A percentile compares a stretch with the other conserved stretches of the same genome.
Evolutionary conservation across 2,113 vertebrate species (phyloP).

Genomic region (Dasyprocta punctata): DNA sequence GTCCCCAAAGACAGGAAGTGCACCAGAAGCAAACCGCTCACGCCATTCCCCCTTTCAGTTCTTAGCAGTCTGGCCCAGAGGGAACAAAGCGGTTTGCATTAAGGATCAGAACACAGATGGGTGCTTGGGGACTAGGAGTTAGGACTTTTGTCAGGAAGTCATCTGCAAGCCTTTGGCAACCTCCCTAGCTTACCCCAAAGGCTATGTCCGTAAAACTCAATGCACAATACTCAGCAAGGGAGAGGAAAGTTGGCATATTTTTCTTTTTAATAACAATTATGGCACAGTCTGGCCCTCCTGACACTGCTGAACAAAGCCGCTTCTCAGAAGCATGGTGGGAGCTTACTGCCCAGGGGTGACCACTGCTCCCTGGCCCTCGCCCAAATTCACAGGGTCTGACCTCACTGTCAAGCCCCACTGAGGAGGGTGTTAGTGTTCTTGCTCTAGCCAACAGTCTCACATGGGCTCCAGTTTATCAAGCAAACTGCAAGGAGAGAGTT

Average conservation of each 20-base stretch:
- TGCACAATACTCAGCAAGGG: background rate
- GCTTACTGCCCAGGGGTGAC: background rate
- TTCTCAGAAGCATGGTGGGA: background rate
- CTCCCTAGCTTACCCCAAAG: background rate
- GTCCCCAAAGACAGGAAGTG: constrained; percentile 65
- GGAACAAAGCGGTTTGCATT: constrained; percentile 3
- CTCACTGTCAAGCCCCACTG: background rate
- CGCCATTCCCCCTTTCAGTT: background rate
- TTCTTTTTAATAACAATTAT: constrained; percentile 19
- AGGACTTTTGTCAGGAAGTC: background rate
- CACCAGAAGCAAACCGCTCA: constrained; percentile 65
- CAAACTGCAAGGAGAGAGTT: background rate
- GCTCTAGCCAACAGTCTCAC: background rate
- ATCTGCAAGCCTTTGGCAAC: constrained; percentile 11
- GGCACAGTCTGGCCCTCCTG: constrained; percentile 41
- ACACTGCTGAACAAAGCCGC: background rate
- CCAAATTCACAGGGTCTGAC: background rate
- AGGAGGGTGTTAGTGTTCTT: background rate
- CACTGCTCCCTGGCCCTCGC: background rate
- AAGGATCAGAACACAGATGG: background rate
- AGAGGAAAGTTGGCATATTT: constrained; percentile 1
- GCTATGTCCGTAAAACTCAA: background rate
- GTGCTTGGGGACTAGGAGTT: background rate
- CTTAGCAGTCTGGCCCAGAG: background rate
- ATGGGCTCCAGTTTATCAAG: background rate